phyloP scores from a whole-genome alignment of 2,797 vertebrate species.

The Hybognathus amarus region DNA sequence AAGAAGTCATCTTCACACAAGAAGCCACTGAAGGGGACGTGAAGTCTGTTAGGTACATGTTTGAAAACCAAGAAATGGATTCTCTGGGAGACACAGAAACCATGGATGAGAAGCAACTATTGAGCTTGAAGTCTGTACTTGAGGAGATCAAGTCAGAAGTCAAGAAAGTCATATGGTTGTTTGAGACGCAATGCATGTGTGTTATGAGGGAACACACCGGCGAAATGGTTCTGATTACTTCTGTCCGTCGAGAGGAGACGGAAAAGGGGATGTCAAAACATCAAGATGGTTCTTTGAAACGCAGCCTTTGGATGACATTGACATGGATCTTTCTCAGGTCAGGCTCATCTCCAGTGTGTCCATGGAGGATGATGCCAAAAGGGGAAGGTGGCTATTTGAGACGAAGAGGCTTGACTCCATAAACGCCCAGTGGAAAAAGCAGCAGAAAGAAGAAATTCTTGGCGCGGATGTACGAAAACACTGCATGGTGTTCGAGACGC shows the following conservation, averaged over 20 bases:
- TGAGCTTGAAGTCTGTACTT: slow-evolving; percentile 83
- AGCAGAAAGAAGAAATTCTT: slow-evolving; percentile 79
- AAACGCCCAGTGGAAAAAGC: slow-evolving; percentile 77
- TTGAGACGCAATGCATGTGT: slow-evolving; percentile 87
- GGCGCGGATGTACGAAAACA: slow-evolving; percentile 88
- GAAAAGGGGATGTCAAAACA: slow-evolving; percentile 83
- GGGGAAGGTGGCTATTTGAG: slow-evolving; percentile 88
- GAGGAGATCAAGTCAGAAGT: slow-evolving; percentile 85
- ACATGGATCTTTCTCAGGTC: slow-evolving; percentile 76
- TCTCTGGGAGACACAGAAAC: slow-evolving; percentile 82
- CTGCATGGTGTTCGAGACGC: slow-evolving; percentile 90
- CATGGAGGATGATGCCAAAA: slow-evolving; percentile 78
- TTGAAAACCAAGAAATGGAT: slow-evolving; percentile 85
- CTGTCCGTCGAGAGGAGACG: slow-evolving; percentile 84
- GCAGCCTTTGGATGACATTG: slow-evolving; percentile 80
- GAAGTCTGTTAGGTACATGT: slow-evolving; percentile 85
- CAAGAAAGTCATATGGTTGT: slow-evolving; percentile 86
- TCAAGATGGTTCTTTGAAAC: slow-evolving; percentile 87
- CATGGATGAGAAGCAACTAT: slow-evolving; percentile 82
- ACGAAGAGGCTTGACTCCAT: slow-evolving; percentile 84
- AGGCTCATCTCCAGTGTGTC: slow-evolving; percentile 85
- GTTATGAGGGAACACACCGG: slow-evolving; percentile 85
- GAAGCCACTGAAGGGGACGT: slow-evolving; percentile 79
- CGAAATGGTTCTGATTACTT: slow-evolving; percentile 86
- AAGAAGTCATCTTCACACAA: slow-evolving; percentile 68